Base-by-base conservation (phyloP, 2,888 invertebrate species). In the Dicyrtomina minuta region DNA sequence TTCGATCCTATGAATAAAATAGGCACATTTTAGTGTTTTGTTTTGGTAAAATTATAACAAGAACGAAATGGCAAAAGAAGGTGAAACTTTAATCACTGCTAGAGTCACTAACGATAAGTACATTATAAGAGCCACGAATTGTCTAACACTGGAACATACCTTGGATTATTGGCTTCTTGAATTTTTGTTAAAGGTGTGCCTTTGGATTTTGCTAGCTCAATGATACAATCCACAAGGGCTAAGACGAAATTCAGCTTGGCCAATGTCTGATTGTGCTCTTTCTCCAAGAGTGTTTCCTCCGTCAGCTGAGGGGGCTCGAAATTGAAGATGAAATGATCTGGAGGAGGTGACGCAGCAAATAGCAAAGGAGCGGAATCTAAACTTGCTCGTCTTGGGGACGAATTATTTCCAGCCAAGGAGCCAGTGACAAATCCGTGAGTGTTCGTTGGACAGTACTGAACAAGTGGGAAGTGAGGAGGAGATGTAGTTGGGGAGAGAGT, bases 201-300 rank as follows among this genome's bases (percentile, higher is more conserved):
- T 78, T 90, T 87, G n/a, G 89, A 88, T 72, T 90, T 87, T 15
- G 93, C 93, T 70, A 93, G 86, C 84, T 96, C 96, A 74, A 95
- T 87, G 70, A 99, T 90, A 81, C 96, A 95, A 82, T 96, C 96
- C 75, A 95, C 95, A 75, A 99, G 85, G 74, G 96, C 95, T 80
- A 96, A 85, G 74, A 98, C 96, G 84, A 98, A 99, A 85, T 96
- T 94, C 78, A 99, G 86, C 84, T 98, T 98, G 22, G 96, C 95
- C 83, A 99, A 86, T 56, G 94, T 96, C 82, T 96, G 95, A 84
- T 95, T 96, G 84, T 97, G 96, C 83, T 95, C 95, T 81, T 92
- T 90, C 89, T 91, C 84, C 0, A 83, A 81, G 64, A 79, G 69
- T 71, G 74, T 77, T 67, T 78, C 78, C 49, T 78, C 78, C 1